Percentiles rank a stretch among this genome's conserved stretches.
Conservation (phyloP, 2,113 vertebrate species). For the Gorsachius goisagi region DNA sequence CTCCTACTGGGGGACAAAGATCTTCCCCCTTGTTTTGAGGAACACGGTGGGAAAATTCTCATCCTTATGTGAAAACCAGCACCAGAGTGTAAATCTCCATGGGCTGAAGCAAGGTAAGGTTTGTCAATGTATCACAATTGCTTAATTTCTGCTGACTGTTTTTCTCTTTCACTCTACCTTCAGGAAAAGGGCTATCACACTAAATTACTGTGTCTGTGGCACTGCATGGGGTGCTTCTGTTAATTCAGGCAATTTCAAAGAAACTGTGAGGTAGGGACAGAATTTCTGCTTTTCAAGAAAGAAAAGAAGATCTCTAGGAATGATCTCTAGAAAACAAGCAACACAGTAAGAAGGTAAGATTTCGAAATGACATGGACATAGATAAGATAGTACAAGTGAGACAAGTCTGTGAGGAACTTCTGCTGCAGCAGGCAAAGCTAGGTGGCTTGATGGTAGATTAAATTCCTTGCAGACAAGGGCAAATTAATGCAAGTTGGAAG, state of each 20-base stretch:
- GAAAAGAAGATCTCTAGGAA: not conserved
- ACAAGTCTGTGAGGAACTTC: not conserved
- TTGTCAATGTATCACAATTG: not conserved
- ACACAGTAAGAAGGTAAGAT: not conserved
- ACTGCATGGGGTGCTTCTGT: not conserved
- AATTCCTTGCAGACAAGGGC: not conserved
- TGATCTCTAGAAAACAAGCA: not conserved
- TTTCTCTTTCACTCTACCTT: not conserved
- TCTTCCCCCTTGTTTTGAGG: not conserved
- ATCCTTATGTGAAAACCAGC: not conserved
- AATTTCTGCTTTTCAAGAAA: not conserved
- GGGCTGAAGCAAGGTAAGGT: not conserved
- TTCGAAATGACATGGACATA: not conserved
- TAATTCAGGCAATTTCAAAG: not conserved
- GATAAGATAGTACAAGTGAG: not conserved
- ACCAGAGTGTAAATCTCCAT: not conserved
- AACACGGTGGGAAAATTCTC: not conserved
- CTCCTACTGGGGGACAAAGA: not conserved
- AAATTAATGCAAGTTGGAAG: not conserved
- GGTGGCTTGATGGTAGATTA: not conserved
- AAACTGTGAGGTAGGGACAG: not conserved
- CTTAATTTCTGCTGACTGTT: not conserved
- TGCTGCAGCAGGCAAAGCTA: not conserved
- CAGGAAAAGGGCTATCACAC: not conserved
- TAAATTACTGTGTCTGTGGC: not conserved